Base-by-base conservation (phyloP, 2,797 vertebrate genomes). In the Scleropages formosus region DNA sequence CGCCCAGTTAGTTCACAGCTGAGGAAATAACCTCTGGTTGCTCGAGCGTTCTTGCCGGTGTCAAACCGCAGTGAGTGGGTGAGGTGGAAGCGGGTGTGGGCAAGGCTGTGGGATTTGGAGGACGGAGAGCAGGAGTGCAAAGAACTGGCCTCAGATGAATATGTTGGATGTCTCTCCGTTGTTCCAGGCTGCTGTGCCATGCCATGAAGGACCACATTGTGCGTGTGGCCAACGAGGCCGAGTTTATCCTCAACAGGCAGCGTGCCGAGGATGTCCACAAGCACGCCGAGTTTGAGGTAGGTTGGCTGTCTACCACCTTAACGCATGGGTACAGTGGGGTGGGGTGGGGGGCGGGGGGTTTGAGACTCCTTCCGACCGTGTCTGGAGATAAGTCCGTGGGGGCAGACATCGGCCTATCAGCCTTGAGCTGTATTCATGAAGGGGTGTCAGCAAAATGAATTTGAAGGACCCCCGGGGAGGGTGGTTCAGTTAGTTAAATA, bases 161-260 rank as follows among this genome's bases (percentile, higher is more conserved):
- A 31, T 39, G 31, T 39, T 39, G 24, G 22, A 83, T 79, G 74
- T 44, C 39, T 44, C 44, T 24, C 44, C 24, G 11, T 65, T 75
- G 20, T 84, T 84, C 63, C 79, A 99, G 97, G 85, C 91, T 98
- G 74, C 86, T 98, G 46, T 99, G 97, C 84, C 96, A 99, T 66
- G 96, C 97, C 73, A 99, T 98, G 97, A 99, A 98, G 88, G 97
- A 99, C 87, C 97, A 99, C 80, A 98, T 99, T 68, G 97, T 99
- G 1, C 95, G 97, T 11, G 97, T 98, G 0, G 97, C 97, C 79
- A 99, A 98, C 64, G 97, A 99, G 85, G 97, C 97, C 0, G 96
- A 99, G 85, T 98, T 99, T 85, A 99, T 99, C 89, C 91, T 99
- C 83, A 98, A 98, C 87, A 88, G 96, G 81, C 97, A 99, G 89